Percentiles rank a stretch among this genome's conserved stretches.
Conservation (phyloP, 1,140 invertebrate genomes). For the Dryas iulia region DNA sequence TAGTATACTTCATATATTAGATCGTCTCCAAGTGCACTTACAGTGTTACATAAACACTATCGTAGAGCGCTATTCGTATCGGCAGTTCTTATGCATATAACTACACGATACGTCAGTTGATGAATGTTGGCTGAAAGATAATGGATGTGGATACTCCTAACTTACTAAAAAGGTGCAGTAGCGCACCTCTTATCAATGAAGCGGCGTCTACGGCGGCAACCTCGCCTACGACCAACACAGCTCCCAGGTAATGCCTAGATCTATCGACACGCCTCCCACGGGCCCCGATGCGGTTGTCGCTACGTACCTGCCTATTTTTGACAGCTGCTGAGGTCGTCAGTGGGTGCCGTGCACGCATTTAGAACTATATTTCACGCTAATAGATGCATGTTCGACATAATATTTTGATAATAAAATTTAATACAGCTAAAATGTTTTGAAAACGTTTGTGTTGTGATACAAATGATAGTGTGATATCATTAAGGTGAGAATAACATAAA, state of each 20-base stretch:
- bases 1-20: constrained; percentile 51
- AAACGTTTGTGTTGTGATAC: not conserved
- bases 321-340: constrained; percentile 66
- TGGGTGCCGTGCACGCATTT: constrained; percentile 66
- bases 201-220: constrained; percentile 67
- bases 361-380: constrained; percentile 28
- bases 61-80: constrained; percentile 60
- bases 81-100: constrained; percentile 69
- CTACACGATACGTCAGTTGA: constrained; percentile 76
- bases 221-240: constrained; percentile 70
- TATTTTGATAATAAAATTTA: not conserved
- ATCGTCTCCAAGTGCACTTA: constrained; percentile 60
- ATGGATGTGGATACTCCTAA: constrained; percentile 80
- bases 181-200: constrained; percentile 79
- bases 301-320: constrained; percentile 67
- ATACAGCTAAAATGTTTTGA: not conserved
- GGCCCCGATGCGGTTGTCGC: constrained; percentile 47
- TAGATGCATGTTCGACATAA: not conserved
- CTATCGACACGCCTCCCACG: constrained; percentile 54
- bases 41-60: constrained; percentile 76
- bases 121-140: constrained; percentile 75
- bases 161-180: constrained; percentile 79
- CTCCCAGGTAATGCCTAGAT: constrained; percentile 66
- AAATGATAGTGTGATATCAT: not conserved
- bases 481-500: not conserved